Percentiles rank a stretch among this genome's conserved stretches.
Conservation (phyloP, 2,888 invertebrate species). For the Halocaridina rubra region DNA sequence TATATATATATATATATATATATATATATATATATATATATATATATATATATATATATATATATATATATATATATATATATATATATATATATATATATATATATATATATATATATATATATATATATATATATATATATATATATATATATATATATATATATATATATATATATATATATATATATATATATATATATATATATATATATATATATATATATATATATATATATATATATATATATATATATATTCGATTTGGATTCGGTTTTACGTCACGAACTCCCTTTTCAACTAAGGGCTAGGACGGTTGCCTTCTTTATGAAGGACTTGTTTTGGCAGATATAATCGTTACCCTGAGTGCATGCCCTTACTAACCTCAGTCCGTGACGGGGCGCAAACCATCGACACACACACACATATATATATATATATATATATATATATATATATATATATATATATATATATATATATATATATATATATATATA, state of each 20-base stretch:
- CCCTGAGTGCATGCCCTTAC: too few species aligned
- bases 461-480: too few species aligned
- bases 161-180: slow-evolving; percentile 15
- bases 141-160: slow-evolving; percentile 9
- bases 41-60: not conserved
- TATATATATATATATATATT: not conserved
- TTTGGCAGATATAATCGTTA: too few species aligned
- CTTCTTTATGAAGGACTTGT: too few species aligned
- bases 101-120: slow-evolving; percentile 2
- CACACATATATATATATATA: too few species aligned
- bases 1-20: not conserved
- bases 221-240: slow-evolving; percentile 14
- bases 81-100: not conserved
- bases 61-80: not conserved
- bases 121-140: slow-evolving; percentile 15
- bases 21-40: not conserved
- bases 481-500: too few species aligned
- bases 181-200: slow-evolving; percentile 13
- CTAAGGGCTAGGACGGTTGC: too few species aligned
- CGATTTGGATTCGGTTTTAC: not conserved
- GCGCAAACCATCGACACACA: too few species aligned
- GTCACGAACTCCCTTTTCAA: too few species aligned
- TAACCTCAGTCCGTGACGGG: too few species aligned
- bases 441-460: too few species aligned
- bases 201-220: slow-evolving; percentile 16